phyloP scores from a whole-genome alignment of 2,113 vertebrate species.

The Hemiprocne comata region DNA sequence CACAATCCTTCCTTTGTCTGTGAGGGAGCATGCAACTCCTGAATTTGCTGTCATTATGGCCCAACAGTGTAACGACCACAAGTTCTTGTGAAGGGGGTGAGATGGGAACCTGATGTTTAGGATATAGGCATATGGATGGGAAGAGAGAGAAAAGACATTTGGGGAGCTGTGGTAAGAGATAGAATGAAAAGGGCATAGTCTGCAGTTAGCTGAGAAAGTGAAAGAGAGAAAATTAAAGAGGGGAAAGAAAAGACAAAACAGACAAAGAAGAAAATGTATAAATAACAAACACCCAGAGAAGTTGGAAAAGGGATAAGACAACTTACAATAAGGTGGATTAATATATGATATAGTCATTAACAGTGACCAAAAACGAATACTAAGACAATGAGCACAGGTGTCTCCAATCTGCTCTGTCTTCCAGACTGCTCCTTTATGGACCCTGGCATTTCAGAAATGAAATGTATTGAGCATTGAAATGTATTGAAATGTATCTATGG shows the following conservation, averaged over 20 bases:
- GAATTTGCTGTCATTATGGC: not conserved
- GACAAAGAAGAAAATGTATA: not conserved
- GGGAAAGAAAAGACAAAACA: not conserved
- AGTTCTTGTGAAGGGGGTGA: not conserved
- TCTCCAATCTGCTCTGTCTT: not conserved
- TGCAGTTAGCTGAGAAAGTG: not conserved
- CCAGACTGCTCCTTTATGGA: not conserved
- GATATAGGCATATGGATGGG: not conserved
- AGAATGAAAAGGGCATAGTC: not conserved
- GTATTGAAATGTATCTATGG: not conserved
- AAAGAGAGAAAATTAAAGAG: not conserved
- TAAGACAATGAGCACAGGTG: not conserved
- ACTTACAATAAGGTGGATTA: not conserved
- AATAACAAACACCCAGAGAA: not conserved
- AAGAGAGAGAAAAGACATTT: not conserved
- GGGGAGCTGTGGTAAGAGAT: not conserved
- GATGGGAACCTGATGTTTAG: not conserved
- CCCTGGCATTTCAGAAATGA: not conserved
- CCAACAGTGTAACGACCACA: not conserved
- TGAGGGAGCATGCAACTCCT: not conserved
- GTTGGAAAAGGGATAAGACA: not conserved
- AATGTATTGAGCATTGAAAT: not conserved
- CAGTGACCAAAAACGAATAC: not conserved
- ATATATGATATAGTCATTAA: not conserved
- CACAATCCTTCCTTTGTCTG: not conserved